These are phyloP conservation scores for Malthinus flaveolus DNA, from an alignment of 2,888 invertebrate species.

Conservation along the genomic window DNA sequence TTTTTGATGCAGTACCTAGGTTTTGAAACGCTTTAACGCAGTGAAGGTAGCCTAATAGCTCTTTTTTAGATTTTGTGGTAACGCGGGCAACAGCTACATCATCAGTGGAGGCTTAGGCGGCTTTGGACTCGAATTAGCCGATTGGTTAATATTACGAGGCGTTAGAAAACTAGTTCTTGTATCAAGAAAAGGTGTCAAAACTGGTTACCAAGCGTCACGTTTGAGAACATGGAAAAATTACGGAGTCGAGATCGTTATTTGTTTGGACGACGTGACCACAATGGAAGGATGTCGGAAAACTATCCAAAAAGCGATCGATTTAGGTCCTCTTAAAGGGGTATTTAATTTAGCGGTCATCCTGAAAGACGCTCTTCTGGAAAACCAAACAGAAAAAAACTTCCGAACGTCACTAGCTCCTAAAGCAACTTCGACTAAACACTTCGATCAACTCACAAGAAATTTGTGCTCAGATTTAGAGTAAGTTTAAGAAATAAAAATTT, in stretches of 20 bases:
- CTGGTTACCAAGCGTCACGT: constrained; percentile 80
- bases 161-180: constrained; percentile 78
- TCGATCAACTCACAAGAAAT: constrained; percentile 69
- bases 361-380: constrained; percentile 75
- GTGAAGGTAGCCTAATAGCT: not conserved
- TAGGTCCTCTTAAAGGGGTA: constrained; percentile 79
- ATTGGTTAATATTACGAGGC: constrained; percentile 84
- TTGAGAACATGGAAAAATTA: constrained; percentile 72
- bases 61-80: constrained; percentile 58
- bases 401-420: constrained; percentile 74
- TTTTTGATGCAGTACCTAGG: constrained; percentile 33
- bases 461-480: constrained; percentile 58
- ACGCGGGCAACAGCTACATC: constrained; percentile 60
- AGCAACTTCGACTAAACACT: constrained; percentile 75
- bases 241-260: constrained; percentile 69
- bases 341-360: constrained; percentile 88
- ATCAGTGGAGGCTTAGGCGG: constrained; percentile 86
- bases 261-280: constrained; percentile 72
- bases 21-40: constrained; percentile 8
- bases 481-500: not conserved
- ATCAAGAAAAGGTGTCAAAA: constrained; percentile 76
- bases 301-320: constrained; percentile 62
- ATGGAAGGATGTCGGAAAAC: constrained; percentile 71
- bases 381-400: constrained; percentile 73
- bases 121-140: constrained; percentile 85